A percentile compares a stretch with the other conserved stretches of the same genome.
Evolutionary conservation across 2,888 invertebrate species (phyloP).

Genomic region (Pyrochroa serraticornis): DNA sequence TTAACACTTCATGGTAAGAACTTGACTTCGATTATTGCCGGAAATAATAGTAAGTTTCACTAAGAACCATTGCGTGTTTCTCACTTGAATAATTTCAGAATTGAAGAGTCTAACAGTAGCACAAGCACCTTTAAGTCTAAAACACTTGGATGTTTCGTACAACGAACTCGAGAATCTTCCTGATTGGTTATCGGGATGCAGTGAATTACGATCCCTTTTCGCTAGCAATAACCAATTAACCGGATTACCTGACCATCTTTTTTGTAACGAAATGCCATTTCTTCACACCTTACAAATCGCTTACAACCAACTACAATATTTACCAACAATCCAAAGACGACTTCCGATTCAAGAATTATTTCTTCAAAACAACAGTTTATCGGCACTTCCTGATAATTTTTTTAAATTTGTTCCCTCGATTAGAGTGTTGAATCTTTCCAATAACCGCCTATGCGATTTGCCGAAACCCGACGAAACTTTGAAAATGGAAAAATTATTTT

Average conservation of each 20-base stretch:
- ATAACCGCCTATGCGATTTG: conserved; percentile 75
- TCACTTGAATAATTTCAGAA: conserved; percentile 61
- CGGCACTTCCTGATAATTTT: conserved; percentile 76
- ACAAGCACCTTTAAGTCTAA: conserved; percentile 73
- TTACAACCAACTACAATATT: conserved; percentile 75
- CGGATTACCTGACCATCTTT: conserved; percentile 73
- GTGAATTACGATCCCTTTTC: conserved; percentile 72
- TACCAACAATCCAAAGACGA: conserved; percentile 73
- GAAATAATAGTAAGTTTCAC: conserved; percentile 73
- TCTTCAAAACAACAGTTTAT: conserved; percentile 79
- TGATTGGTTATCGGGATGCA: conserved; percentile 78
- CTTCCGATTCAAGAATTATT: conserved; percentile 74
- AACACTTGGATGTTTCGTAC: conserved; percentile 79
- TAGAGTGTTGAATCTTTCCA: conserved; percentile 76
- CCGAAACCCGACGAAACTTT: conserved; percentile 65
- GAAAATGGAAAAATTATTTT: conserved; percentile 70
- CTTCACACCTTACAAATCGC: conserved; percentile 77
- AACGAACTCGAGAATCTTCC: conserved; percentile 76
- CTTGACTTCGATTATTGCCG: conserved; percentile 77
- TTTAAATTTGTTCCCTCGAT: conserved; percentile 71
- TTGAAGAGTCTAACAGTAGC: conserved; percentile 72
- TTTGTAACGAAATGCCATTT: conserved; percentile 75
- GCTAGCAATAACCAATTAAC: conserved; percentile 77
- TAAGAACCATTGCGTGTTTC: too few species aligned
- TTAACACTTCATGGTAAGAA: conserved; percentile 79